These are phyloP conservation scores for Syngnathus scovelli DNA, from an alignment of 2,113 vertebrate genomes.

Conservation along the genomic window DNA sequence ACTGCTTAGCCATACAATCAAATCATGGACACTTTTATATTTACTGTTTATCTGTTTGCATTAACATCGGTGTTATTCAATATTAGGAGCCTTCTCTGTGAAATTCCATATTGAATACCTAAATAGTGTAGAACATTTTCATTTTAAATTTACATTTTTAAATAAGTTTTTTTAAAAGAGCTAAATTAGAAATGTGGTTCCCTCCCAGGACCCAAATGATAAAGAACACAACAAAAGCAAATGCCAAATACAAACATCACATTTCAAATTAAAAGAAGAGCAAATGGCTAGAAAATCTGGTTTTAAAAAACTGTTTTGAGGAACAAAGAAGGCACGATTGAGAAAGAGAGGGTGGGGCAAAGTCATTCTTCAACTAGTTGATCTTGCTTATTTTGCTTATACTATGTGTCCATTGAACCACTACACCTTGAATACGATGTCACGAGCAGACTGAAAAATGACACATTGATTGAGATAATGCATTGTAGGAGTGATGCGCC, in stretches of 20 bases:
- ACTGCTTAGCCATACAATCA: constrained; percentile 19
- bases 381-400: constrained; percentile 27
- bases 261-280: not conserved
- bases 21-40: constrained; percentile 18
- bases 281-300: not conserved
- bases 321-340: constrained; percentile 1
- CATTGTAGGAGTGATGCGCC: not conserved
- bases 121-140: not conserved
- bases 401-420: not conserved
- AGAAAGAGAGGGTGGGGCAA: constrained; percentile 37
- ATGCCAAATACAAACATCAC: not conserved
- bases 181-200: not conserved
- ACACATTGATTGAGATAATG: not conserved
- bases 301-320: not conserved
- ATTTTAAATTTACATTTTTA: too few relatives aligned
- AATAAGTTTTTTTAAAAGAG: not conserved
- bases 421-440: not conserved
- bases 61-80: constrained; percentile 8
- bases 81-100: constrained; percentile 1
- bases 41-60: not conserved
- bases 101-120: not conserved
- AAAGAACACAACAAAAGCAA: not conserved
- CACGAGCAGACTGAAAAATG: not conserved
- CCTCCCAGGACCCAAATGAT: not conserved
- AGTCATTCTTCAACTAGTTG: constrained; percentile 33